Base-by-base conservation (phyloP, 2,888 invertebrate species). In the Coleophora deauratella region DNA sequence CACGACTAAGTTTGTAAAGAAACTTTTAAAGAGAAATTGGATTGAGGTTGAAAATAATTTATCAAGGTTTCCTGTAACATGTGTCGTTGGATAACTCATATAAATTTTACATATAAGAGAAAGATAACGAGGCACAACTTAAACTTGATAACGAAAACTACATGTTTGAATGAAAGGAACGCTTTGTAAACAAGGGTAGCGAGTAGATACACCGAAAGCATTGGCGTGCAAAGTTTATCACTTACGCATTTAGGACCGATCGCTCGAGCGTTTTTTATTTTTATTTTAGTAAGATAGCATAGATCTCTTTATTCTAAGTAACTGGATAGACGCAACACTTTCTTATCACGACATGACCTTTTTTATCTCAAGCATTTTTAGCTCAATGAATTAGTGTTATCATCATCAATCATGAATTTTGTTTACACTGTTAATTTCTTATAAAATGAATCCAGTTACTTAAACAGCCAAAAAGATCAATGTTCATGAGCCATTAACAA, bases 191-290 rank as follows among this genome's bases (percentile, higher is more conserved):
- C 66, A 71, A 62, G 47, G 55, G 52, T 75, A 80, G 80, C 80
- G 52, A 70, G 66, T 21, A 21, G 3, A 21, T 72, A 81, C 82
- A 82, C 77, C 76, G 73, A 82, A 84, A 84, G 84, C 82, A 67
- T 72, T 74, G 66, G 76, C 81, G 81, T 82, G 81, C 80, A 75
- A 56, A 62, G 57, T 21, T 4, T 6, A 6, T 21, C 64, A 72
- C 52, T 42, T 67, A 67, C 55, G 43, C 58, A 59, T 67, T 54
- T 61, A 67, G 62, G 79, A 72, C 81, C 81, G 80, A 81, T 77
- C 82, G 78, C 82, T 82, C 78, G 49, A 76, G 80, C 80, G 46
- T 57, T 59, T 47, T 46, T 54, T 79, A 46, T 57, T 59, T 47
- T 46, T 54, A 48, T 45, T 45, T 49, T 45, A 44, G 40, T 38